Conservation (phyloP, 2,888 invertebrate genomes). For the Chloroclystis v-ata region DNA sequence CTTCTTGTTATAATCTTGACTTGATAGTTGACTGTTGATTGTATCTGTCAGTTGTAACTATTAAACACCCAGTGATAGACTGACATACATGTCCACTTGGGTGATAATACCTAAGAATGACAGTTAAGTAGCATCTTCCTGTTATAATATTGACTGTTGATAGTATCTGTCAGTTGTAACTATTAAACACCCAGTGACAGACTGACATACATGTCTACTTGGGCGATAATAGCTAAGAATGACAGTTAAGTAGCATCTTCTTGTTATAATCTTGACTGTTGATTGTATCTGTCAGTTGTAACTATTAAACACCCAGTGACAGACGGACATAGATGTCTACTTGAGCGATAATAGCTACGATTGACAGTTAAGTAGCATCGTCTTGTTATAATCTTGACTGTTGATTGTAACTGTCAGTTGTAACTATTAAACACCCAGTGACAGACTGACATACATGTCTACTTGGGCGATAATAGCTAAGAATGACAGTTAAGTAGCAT, state of each 20-base stretch:
- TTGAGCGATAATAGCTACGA: neutral
- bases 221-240: conserved; percentile 12
- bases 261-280: neutral
- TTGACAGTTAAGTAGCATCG: neutral
- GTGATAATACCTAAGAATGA: conserved; percentile 12
- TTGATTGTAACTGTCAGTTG: neutral
- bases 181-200: conserved; percentile 29
- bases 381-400: neutral
- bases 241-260: neutral
- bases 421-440: conserved; percentile 24
- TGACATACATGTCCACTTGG: conserved; percentile 12
- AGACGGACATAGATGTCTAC: conserved; percentile 18
- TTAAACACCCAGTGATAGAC: conserved; percentile 28
- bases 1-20: no score
- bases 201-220: conserved; percentile 27
- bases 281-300: conserved; percentile 1
- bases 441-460: conserved; percentile 27
- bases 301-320: conserved; percentile 29
- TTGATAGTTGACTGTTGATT: conserved; percentile 36
- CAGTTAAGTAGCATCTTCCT: conserved; percentile 9
- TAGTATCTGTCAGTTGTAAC: neutral
- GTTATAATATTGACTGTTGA: neutral
- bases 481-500: no score
- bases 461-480: conserved; percentile 15
- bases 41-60: conserved; percentile 18